Evolutionary conservation across 2,113 vertebrate genomes (phyloP), one percentile per base, ranked within the genome.

Genomic region (Phalacrocorax pelagicus): DNA sequence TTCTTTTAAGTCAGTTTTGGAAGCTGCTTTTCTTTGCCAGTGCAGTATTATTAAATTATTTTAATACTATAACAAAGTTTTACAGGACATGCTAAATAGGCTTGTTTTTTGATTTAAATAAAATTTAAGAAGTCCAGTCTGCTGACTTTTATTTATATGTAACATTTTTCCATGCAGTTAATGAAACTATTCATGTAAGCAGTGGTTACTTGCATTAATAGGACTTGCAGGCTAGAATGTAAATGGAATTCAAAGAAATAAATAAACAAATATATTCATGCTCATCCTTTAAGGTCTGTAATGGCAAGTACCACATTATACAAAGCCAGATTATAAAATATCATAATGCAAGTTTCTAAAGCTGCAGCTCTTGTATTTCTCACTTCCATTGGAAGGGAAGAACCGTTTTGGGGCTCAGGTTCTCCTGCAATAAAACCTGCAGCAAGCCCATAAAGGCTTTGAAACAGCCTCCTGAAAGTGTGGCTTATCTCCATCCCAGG

Each of bases 241-340:
- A 90, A 96, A 94, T 81, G 62, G 58, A 75, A 94, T 87, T 97
- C 38, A 72, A 90, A 51, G 23, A 90, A 83, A 96, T 72, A 95
- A 87, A 91, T 52, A 96, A 84, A 88, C 61, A 92, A 90, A 94
- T 71, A 72, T 52, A 94, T 91, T 96, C 89, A 61, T 0, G 0
- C 29, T 87, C 80, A 90, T 83, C 65, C 66, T 58, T 90, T 89
- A 79, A 89, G 73, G 92, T 90, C 54, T 80, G 92, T 90, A 93
- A 86, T 67, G 42, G 49, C n/a, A 92, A 86, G 38, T 58, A 90
- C 77, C 75, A 90, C 72, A 74, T 86, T 83, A 86, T 36, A 86
- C 40, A 95, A 91, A 66, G 27, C 5, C 87, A 91, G 52, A 77
- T 54, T 85, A 88, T 51, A 85, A 95, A 92, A 91, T 42, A 82